These are phyloP conservation scores for Periphyllus acericola DNA, from an alignment of 2,888 invertebrate genomes.

Conservation along the genomic window DNA sequence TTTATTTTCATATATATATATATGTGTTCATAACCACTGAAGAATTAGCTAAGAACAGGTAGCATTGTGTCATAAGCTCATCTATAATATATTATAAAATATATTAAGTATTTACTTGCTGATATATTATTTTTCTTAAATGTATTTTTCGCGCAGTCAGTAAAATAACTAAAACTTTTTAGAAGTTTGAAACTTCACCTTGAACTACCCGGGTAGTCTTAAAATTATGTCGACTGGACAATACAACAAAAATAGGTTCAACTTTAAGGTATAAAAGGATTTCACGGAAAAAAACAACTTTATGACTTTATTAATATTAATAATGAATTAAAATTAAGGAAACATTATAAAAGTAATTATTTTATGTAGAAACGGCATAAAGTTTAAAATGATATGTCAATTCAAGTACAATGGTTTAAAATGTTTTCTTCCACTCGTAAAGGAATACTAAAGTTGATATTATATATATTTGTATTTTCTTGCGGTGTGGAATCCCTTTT, in stretches of 20 bases:
- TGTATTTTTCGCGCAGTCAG: slow-evolving; percentile 1
- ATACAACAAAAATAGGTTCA: not conserved
- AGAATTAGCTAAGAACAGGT: not conserved
- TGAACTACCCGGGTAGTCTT: not conserved
- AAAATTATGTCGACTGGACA: not conserved
- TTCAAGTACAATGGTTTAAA: too few species aligned
- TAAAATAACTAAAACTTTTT: not conserved
- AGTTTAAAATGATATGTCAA: too few species aligned
- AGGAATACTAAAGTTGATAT: too few species aligned
- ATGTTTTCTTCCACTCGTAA: too few species aligned
- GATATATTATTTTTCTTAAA: not conserved
- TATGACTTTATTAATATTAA: not conserved
- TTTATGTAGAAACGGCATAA: too few species aligned
- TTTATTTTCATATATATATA: not conserved
- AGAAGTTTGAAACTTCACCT: slow-evolving; percentile 3
- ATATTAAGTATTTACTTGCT: not conserved
- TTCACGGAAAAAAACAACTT: not conserved
- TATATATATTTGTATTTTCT: too few species aligned
- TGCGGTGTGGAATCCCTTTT: too few species aligned
- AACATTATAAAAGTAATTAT: not conserved
- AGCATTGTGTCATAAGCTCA: not conserved
- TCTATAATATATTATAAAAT: not conserved
- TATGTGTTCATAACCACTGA: not conserved
- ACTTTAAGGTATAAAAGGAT: not conserved
- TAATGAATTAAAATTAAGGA: not conserved